Conservation (phyloP, 2,888 invertebrate genomes). For the Catocala sponsa region DNA sequence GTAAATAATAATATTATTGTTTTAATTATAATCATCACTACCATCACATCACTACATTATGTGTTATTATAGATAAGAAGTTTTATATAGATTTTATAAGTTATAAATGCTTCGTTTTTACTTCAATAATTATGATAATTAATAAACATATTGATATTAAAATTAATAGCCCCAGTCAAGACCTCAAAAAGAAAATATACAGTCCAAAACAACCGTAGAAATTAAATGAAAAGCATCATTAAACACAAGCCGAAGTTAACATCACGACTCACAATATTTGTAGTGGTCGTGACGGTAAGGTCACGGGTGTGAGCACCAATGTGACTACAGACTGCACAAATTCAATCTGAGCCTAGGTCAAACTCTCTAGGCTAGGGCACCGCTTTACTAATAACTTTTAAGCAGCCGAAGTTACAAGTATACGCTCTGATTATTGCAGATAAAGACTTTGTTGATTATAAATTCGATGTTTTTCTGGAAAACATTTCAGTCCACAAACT, state of each 20-base stretch:
- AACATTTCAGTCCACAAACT: slow-evolving; percentile 13
- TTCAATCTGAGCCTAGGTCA: slow-evolving; percentile 77
- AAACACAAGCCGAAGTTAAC: slow-evolving; percentile 55
- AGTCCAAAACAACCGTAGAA: slow-evolving; percentile 15
- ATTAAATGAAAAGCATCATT: slow-evolving; percentile 32
- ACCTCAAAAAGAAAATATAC: background rate
- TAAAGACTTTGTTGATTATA: slow-evolving; percentile 22
- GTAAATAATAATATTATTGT: too few species aligned
- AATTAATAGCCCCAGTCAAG: too few species aligned
- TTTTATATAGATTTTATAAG: too few species aligned
- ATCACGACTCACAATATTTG: slow-evolving; percentile 73
- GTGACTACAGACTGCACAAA: slow-evolving; percentile 66
- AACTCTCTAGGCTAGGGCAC: slow-evolving; percentile 75
- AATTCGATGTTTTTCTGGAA: too few species aligned
- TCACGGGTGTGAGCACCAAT: slow-evolving; percentile 70
- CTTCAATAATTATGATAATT: too few species aligned
- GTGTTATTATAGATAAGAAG: too few species aligned
- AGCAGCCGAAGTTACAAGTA: background rate
- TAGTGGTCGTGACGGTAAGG: slow-evolving; percentile 74
- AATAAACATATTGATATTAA: too few species aligned
- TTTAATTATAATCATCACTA: too few species aligned
- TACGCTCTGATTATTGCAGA: slow-evolving; percentile 37
- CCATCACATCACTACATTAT: too few species aligned
- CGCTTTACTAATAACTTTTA: slow-evolving; percentile 53
- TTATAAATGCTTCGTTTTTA: too few species aligned